Percentiles rank a stretch among this genome's conserved stretches.
Conservation (phyloP, 2,797 vertebrate genomes). For the Nothura maculosa region DNA sequence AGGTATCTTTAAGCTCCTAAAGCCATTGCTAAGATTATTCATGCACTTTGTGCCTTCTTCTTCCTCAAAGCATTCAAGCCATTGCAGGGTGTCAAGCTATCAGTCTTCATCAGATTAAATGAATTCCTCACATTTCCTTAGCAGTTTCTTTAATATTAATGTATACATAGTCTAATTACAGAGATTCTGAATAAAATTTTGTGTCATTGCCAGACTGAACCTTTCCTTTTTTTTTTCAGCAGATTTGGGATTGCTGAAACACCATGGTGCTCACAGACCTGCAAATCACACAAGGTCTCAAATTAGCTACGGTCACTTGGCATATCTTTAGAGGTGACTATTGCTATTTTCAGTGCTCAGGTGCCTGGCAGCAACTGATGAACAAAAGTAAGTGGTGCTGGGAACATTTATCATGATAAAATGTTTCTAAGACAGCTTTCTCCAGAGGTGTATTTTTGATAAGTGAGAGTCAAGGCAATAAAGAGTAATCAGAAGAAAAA, state of each 20-base stretch:
- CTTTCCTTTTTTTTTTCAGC: neutral
- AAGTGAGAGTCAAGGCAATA: neutral
- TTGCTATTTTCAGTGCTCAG: conserved; percentile 26
- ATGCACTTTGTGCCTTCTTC: neutral
- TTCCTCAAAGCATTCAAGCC: neutral
- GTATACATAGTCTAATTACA: neutral
- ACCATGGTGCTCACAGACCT: neutral
- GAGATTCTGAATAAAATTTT: neutral
- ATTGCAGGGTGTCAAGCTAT: neutral
- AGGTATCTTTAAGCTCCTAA: neutral
- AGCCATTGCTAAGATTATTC: neutral
- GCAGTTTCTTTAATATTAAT: neutral
- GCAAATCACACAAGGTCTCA: conserved; percentile 7
- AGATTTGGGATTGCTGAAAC: neutral
- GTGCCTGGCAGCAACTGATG: neutral
- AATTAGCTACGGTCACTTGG: neutral
- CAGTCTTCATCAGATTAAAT: neutral
- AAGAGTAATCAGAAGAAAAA: neutral
- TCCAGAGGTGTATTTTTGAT: neutral
- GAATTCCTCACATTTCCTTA: neutral
- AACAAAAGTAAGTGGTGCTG: neutral
- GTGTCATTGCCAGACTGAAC: neutral
- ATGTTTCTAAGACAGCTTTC: neutral
- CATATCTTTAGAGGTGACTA: conserved; percentile 23
- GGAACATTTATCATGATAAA: conserved; percentile 51